A percentile compares a stretch with the other conserved stretches of the same genome.
These are phyloP conservation scores for Hydriomena furcata DNA, from an alignment of 2,888 invertebrate genomes.

Conservation along the genomic window DNA sequence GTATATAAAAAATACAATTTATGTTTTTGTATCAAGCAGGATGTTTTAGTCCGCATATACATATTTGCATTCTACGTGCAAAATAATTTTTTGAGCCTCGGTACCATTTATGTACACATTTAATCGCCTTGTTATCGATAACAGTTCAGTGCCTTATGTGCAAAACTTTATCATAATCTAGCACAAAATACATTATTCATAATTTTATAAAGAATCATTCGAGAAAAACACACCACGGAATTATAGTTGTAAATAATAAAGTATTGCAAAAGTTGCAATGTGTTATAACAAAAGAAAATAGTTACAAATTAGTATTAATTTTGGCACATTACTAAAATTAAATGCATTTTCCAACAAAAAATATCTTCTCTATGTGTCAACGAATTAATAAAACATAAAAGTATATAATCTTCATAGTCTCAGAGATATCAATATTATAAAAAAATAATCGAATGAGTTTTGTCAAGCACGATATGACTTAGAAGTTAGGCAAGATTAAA, in stretches of 20 bases:
- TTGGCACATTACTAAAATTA: conserved; percentile 27
- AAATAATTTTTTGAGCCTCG: conserved; percentile 29
- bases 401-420: too few relatives aligned
- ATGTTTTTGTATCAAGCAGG: conserved; percentile 15
- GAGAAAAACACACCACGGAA: neutral
- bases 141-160: conserved; percentile 8
- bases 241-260: neutral
- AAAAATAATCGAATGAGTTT: conserved; percentile 15
- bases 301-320: conserved; percentile 4
- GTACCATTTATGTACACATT: conserved; percentile 13
- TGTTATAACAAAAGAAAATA: neutral
- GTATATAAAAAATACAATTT: conserved; percentile 35
- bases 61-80: conserved; percentile 16
- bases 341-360: too few relatives aligned
- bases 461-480: conserved; percentile 10
- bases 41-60: conserved; percentile 12
- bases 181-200: neutral
- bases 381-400: too few relatives aligned
- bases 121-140: conserved; percentile 15
- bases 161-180: conserved; percentile 1
- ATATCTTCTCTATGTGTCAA: too few relatives aligned
- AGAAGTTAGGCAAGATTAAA: conserved; percentile 9
- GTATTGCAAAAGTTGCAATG: too few relatives aligned
- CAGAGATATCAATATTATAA: neutral
- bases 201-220: neutral